A percentile compares a stretch with the other conserved stretches of the same genome.
Evolutionary conservation across 2,888 invertebrate genomes (phyloP).

Genomic region (Phyto melanocephala): DNA sequence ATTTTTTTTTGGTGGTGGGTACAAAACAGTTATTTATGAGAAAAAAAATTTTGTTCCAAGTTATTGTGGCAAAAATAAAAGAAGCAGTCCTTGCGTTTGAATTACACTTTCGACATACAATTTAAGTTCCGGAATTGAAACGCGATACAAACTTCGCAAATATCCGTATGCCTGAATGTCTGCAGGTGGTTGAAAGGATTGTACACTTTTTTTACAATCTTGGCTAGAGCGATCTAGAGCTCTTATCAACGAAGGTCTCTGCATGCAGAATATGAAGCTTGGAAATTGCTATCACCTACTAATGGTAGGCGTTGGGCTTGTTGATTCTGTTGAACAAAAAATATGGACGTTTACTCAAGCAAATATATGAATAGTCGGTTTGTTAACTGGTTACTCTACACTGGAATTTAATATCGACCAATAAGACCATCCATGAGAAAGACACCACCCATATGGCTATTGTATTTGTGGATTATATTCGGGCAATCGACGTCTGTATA

Average conservation of each 20-base stretch:
- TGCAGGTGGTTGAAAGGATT: constrained; percentile 1
- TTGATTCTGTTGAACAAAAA: constrained; percentile 36
- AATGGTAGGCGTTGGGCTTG: not conserved
- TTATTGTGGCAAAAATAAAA: no score
- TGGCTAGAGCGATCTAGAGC: constrained; percentile 27
- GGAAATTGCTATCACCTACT: constrained; percentile 36
- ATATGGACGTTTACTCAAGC: constrained; percentile 59
- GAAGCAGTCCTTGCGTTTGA: no score
- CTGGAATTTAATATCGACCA: constrained; percentile 26
- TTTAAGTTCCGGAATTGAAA: constrained; percentile 32
- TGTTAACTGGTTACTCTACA: constrained; percentile 47
- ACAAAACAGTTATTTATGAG: not conserved
- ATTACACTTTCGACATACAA: no score
- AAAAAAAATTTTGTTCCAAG: not conserved
- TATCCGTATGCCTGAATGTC: constrained; percentile 2
- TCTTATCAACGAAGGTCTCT: constrained; percentile 20
- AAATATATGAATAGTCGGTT: constrained; percentile 55
- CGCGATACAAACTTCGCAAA: no score
- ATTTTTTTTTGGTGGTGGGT: no score
- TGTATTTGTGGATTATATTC: constrained; percentile 37
- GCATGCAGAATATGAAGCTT: constrained; percentile 42
- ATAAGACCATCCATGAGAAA: constrained; percentile 37
- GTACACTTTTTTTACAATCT: constrained; percentile 9
- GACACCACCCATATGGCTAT: constrained; percentile 2
- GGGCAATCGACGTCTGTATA: constrained; percentile 52